phyloP scores from a whole-genome alignment of 2,113 vertebrate species.

The Emydura subglobosa region DNA sequence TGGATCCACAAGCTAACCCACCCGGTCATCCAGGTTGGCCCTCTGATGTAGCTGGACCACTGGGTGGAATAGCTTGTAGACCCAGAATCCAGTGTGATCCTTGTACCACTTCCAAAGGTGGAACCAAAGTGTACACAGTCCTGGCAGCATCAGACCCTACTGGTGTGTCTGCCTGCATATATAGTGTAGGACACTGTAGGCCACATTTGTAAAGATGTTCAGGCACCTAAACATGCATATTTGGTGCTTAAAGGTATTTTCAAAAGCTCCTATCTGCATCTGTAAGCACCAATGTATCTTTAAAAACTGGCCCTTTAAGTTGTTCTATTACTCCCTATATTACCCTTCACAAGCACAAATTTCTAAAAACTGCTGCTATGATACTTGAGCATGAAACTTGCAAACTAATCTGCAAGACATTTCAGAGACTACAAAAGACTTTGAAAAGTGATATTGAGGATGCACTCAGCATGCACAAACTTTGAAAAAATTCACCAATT shows the following conservation, averaged over 20 bases:
- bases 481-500: background rate
- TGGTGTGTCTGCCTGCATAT: too few species aligned
- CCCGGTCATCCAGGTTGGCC: background rate
- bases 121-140: too few species aligned
- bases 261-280: background rate
- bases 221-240: too few species aligned
- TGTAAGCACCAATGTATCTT: background rate
- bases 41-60: fast-evolving
- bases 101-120: too few species aligned
- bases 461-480: background rate
- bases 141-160: too few species aligned
- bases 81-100: fast-evolving
- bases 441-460: background rate
- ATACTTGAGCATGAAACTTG: background rate
- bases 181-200: too few species aligned
- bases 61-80: fast-evolving
- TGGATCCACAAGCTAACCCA: too few species aligned
- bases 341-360: background rate
- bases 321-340: background rate
- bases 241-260: background rate
- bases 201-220: too few species aligned
- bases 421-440: background rate
- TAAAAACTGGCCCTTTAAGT: background rate
- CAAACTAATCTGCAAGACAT: background rate
- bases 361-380: background rate